Base-by-base conservation (phyloP, 2,113 vertebrate species). In the Prionailurus viverrinus region DNA sequence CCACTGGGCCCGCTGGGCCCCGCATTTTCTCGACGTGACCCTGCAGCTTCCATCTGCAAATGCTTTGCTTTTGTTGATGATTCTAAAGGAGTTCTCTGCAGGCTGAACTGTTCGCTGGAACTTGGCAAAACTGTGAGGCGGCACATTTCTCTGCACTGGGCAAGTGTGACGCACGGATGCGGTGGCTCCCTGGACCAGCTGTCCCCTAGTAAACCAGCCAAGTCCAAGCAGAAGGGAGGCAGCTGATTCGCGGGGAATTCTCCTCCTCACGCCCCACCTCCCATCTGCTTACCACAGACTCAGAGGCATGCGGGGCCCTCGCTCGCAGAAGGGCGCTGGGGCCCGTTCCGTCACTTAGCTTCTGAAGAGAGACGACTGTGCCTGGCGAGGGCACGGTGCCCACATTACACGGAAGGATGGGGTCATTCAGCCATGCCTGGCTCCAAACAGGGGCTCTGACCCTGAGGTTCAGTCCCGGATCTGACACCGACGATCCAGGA, bases 211-310 rank as follows among this genome's bases (percentile, higher is more conserved):
- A 58, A 92, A 45, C 41, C 76, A 25, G 81, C 92, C 78, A 87
- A 45, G 53, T 51, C 58, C 31, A 76, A 69, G 83, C 97, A 95
- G 95, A 96, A 97, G 94, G 95, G 79, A 93, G 53, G 31, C 82
- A 58, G 83, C 68, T 3, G 7, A 31, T 81, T 82, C 51, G 79
- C 18, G 1, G 71, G 76, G 78, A 85, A 36, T 93, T 94, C 84
- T 93, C n/a, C 36, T 76, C 89, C 41, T 91, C 55, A 21, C 2
- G 0, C 18, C 45, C n/a, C 16, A 0, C 39, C 39, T 61, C 53
- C 85, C 25, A 13, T 68, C 78, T 85, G 94, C 71, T 45, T 66
- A 12, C 23, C 51, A 23, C 21, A 61, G 81, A 48, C 9, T 3
- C 3, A 15, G 66, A 61, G 33, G n/a, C 39, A 18, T 12, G 15